A percentile compares a stretch with the other conserved stretches of the same genome.
phyloP scores from a whole-genome alignment of 92 coral and sea anemone species.

The Virgularia gustaviana region DNA sequence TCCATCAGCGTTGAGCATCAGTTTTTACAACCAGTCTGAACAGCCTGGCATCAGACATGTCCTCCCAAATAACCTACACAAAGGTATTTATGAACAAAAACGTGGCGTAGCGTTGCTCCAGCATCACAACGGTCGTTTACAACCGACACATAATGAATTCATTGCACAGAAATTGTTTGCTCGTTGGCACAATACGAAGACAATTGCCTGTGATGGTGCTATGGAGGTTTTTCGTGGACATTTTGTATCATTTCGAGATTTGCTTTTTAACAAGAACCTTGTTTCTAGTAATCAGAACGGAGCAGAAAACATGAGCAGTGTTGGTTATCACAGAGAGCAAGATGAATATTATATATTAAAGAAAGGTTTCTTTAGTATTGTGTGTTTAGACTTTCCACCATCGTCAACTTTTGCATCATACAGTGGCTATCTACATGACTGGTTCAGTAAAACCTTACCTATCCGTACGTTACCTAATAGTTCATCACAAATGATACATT shows the following conservation, averaged over 20 bases:
- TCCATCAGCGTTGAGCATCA: too few species aligned
- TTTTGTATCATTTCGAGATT: neutral
- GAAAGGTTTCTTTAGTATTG: neutral
- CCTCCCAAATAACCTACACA: too few species aligned
- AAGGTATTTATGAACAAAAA: too few species aligned
- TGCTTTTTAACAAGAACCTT: neutral
- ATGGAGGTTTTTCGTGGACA: neutral
- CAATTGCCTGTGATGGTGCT: neutral
- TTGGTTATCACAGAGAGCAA: neutral
- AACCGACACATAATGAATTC: too few species aligned
- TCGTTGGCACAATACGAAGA: neutral
- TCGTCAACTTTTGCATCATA: neutral
- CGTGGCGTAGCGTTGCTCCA: neutral
- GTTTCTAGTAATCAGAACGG: neutral
- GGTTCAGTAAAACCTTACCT: neutral
- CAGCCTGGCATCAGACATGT: too few species aligned
- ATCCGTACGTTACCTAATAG: neutral
- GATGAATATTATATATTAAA: neutral
- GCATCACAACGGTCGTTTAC: neutral
- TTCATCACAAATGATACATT: too few species aligned
- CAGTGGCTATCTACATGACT: neutral
- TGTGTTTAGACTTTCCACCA: neutral
- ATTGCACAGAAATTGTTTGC: neutral
- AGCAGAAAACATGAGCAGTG: neutral
- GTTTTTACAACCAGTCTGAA: neutral